Evolutionary conservation across 2,113 vertebrate genomes (phyloP).

Genomic region (sheep (Ovis aries)): ARS-UI_Ramb_v3.0 NC_056056.1:90216501-90217000

Average conservation of each 20-base stretch:
- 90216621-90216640: not conserved
- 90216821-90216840: not conserved
- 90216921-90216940: not conserved
- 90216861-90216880: not conserved
- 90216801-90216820: not conserved
- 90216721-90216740: not conserved
- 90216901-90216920: not conserved
- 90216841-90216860: not conserved
- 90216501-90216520: not conserved
- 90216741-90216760: not conserved
- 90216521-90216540: not conserved
- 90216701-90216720: not conserved
- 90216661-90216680: not conserved
- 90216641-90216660: not conserved
- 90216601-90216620: not conserved
- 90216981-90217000: not conserved
- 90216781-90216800: not conserved
- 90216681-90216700: not conserved
- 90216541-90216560: not conserved
- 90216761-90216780: not conserved
- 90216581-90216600: fast-evolving
- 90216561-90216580: not conserved
- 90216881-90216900: not conserved
- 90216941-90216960: not conserved
- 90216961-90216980: not conserved